Conservation (phyloP, 2,797 vertebrate genomes). For the Hypotaenidia philippensis region DNA sequence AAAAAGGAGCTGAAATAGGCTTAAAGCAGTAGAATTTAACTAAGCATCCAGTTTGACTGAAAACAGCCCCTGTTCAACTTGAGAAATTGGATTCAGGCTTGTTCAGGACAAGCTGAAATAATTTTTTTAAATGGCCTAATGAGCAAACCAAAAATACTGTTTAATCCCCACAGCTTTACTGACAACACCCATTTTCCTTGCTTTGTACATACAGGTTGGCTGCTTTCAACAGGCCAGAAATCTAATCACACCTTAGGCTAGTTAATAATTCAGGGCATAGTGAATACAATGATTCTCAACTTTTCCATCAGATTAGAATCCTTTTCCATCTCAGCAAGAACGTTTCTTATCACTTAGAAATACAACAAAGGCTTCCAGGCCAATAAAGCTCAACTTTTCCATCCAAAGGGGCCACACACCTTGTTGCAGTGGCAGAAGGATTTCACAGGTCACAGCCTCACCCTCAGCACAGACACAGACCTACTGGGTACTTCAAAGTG, state of each 20-base stretch:
- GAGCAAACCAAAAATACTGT: not conserved
- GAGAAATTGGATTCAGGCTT: not conserved
- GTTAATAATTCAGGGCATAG: conserved; percentile 56
- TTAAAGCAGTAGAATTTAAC: not conserved
- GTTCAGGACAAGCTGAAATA: not conserved
- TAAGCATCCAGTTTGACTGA: not conserved
- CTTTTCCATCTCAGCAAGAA: conserved; percentile 11
- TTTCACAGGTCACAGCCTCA: not conserved
- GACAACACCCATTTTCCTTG: not conserved
- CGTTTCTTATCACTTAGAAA: not conserved
- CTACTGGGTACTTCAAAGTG: not conserved
- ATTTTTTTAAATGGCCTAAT: not conserved
- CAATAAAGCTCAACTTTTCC: not conserved
- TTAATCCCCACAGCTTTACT: not conserved
- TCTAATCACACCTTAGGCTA: not conserved
- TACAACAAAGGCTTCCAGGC: not conserved
- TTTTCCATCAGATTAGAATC: conserved; percentile 51
- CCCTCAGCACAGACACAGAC: not conserved
- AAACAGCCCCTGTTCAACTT: not conserved
- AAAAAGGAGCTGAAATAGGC: not conserved
- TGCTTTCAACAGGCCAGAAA: not conserved
- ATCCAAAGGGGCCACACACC: not conserved
- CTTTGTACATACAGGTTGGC: not conserved
- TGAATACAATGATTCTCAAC: not conserved
- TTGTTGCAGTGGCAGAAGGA: not conserved